Percentiles rank a stretch among this genome's conserved stretches.
phyloP scores from a whole-genome alignment of 2,888 invertebrate genomes.

The Pharmacophagus antenor region DNA sequence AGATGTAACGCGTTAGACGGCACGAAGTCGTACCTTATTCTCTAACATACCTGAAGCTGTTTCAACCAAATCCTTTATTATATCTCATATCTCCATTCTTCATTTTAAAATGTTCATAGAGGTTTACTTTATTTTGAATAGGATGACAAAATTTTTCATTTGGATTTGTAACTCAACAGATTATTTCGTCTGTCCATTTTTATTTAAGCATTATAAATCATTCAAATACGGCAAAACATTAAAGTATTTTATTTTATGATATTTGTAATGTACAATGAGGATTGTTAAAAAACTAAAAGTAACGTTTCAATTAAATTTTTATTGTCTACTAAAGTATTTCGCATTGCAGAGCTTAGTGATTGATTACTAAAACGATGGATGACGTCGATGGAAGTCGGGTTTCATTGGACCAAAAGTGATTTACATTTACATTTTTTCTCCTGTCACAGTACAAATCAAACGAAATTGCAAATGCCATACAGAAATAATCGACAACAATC shows the following conservation, averaged over 20 bases:
- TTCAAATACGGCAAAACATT: too few species aligned
- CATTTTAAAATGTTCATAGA: too few species aligned
- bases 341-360: conserved; percentile 23
- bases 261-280: neutral
- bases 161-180: too few species aligned
- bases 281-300: neutral
- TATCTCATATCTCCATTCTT: too few species aligned
- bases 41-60: too few species aligned
- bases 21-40: too few species aligned
- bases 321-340: conserved; percentile 19
- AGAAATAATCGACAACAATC: conserved; percentile 16
- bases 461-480: conserved; percentile 2
- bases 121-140: too few species aligned
- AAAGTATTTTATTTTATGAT: neutral
- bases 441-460: conserved; percentile 18
- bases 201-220: too few species aligned
- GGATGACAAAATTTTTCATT: too few species aligned
- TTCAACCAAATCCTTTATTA: too few species aligned
- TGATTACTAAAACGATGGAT: conserved; percentile 23
- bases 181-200: too few species aligned
- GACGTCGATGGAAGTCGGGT: conserved; percentile 12
- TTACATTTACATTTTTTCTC: conserved; percentile 18
- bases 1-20: too few species aligned
- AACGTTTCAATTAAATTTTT: conserved; percentile 6
- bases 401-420: conserved; percentile 22